Conservation (phyloP, 2,888 invertebrate species). For the Neoaliturus tenellus region DNA sequence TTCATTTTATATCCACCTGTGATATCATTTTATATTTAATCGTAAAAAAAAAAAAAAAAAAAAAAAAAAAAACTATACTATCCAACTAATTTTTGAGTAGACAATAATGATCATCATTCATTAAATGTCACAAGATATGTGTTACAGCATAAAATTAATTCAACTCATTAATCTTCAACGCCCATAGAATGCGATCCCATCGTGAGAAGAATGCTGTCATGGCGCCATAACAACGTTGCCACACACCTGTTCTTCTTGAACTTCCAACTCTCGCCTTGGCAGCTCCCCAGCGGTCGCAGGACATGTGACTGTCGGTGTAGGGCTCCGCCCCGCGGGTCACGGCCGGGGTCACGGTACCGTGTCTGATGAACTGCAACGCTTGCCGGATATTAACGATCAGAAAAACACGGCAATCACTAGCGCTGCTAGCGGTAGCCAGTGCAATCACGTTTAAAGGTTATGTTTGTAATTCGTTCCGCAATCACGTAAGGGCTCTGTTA, state of each 20-base stretch:
- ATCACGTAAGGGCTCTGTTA: too few relatives aligned
- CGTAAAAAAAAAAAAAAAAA: too few relatives aligned
- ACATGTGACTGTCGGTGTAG: conserved; percentile 15
- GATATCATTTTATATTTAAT: too few relatives aligned
- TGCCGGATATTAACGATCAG: conserved; percentile 8
- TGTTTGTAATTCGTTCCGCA: too few relatives aligned
- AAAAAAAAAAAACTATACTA: too few relatives aligned
- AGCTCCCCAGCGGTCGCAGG: neutral
- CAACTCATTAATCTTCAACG: neutral
- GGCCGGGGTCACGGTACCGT: neutral
- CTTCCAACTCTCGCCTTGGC: conserved; percentile 16
- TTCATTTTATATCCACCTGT: too few relatives aligned
- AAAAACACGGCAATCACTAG: neutral
- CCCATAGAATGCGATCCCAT: neutral
- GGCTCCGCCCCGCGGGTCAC: conserved; percentile 11
- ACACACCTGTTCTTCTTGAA: conserved; percentile 10
- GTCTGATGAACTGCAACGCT: neutral
- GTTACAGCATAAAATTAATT: neutral
- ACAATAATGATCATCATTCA: too few relatives aligned
- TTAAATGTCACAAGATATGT: too few relatives aligned
- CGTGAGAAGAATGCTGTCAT: neutral
- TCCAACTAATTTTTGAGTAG: too few relatives aligned
- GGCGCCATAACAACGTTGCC: neutral
- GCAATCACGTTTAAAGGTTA: too few relatives aligned
- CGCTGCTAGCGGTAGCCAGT: neutral